Percentiles rank a stretch among this genome's conserved stretches.
phyloP scores from a whole-genome alignment of 2,113 vertebrate species.

The Lates calcarifer region DNA sequence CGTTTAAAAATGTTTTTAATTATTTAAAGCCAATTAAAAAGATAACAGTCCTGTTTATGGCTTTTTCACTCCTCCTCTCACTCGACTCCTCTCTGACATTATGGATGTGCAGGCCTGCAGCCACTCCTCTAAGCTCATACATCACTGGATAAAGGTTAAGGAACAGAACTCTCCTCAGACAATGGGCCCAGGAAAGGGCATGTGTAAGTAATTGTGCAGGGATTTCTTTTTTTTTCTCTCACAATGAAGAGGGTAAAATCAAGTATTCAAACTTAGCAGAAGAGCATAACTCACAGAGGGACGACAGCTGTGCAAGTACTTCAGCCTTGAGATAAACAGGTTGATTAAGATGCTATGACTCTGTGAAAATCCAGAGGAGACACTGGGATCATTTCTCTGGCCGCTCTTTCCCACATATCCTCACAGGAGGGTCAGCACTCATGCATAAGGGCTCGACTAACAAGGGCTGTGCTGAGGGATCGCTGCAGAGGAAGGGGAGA shows the following conservation, averaged over 20 bases:
- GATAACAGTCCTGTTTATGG: slow-evolving; percentile 63
- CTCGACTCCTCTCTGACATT: slow-evolving; percentile 59
- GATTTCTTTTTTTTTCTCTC: slow-evolving; percentile 43
- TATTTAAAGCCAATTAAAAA: slow-evolving; percentile 74
- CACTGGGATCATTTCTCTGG: slow-evolving; percentile 6
- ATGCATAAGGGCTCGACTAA: slow-evolving; percentile 19
- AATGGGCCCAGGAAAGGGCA: slow-evolving; percentile 71
- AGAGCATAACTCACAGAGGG: slow-evolving; percentile 12
- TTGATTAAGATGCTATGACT: slow-evolving; percentile 41
- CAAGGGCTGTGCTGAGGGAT: slow-evolving; percentile 18
- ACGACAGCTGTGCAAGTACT: background rate
- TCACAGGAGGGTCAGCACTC: slow-evolving; percentile 34
- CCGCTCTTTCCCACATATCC: background rate
- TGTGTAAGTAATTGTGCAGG: slow-evolving; percentile 73
- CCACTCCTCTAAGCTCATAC: slow-evolving; percentile 67
- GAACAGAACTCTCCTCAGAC: slow-evolving; percentile 69
- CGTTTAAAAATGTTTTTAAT: slow-evolving; percentile 40
- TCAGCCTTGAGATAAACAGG: slow-evolving; percentile 27
- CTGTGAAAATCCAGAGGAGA: slow-evolving; percentile 21
- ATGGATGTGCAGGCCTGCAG: slow-evolving; percentile 71
- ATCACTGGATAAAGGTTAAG: slow-evolving; percentile 82
- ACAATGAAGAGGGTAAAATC: slow-evolving; percentile 63
- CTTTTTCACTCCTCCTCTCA: slow-evolving; percentile 37
- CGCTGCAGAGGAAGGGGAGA: background rate
- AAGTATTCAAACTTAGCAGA: slow-evolving; percentile 61